Evolutionary conservation across 1,140 invertebrate genomes (phyloP), one percentile per base, ranked within the genome.

Genomic region (Batillaria attramentaria): DNA sequence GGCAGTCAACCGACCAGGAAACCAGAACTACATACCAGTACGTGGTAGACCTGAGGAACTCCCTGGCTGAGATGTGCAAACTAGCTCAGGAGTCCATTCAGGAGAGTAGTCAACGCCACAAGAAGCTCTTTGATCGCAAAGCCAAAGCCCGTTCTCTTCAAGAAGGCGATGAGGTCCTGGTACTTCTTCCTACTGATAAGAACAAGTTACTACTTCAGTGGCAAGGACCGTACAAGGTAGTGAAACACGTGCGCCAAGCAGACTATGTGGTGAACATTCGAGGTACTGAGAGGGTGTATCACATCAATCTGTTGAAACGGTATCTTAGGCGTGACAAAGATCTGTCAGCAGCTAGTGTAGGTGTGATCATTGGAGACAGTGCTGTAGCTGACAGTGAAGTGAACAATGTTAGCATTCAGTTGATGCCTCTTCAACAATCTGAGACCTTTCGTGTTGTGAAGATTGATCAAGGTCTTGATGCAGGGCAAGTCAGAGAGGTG

Each of bases 21-120:
- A 57, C 77, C 4, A 82, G n/a, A n/a, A n/a, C n/a, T n/a, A n/a
- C n/a, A n/a, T n/a, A n/a, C n/a, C n/a, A n/a, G n/a, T n/a, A n/a
- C 65, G 72, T 84, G 24, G n/a, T 84, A n/a, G 83, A 83, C 57
- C 66, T 84, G 4, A 70, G 73, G 50, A 70, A 84, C 24, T 39
- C 57, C 33, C 60, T 84, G 33, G 73, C 69, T 43, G 78, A 81
- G 43, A 83, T 75, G 16, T 79, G 66, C 62, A 66, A 80, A n/a
- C 33, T 84, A 13, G 83, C 81, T 2, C 77, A 75, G 33, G 60
- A 80, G 65, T 35, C 78, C 50, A 66, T 84, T 18, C 3, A 50
- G 35, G 60, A 75, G 31, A 31, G 69, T 24, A 31, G n/a, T 41
- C 37, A 24, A 18, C 70, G 62, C 46, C 70, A 79, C 41, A 79